Conservation (phyloP, 1,140 invertebrate genomes). For the Hyles euphorbiae region DNA sequence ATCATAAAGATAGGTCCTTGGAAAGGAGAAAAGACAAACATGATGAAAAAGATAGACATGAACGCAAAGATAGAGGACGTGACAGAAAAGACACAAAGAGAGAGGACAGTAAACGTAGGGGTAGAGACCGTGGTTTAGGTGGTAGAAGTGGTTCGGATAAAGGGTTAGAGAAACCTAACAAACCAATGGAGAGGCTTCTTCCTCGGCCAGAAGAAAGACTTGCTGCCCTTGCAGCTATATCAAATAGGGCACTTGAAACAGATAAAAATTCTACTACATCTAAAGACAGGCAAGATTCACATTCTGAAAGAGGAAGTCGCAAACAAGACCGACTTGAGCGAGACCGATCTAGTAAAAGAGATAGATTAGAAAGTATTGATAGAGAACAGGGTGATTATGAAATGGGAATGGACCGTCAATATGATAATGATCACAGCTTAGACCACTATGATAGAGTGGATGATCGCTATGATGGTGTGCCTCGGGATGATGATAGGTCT, state of each 20-base stretch:
- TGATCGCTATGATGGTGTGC: constrained; percentile 64
- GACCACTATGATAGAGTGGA: constrained; percentile 71
- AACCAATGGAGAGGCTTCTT: constrained; percentile 71
- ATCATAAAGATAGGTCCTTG: constrained; percentile 69
- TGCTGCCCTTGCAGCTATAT: constrained; percentile 69
- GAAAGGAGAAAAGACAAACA: constrained; percentile 73
- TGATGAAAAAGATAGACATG: constrained; percentile 72
- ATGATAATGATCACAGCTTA: constrained; percentile 65
- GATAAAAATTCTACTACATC: constrained; percentile 69
- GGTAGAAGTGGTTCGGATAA: constrained; percentile 60
- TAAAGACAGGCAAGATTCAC: constrained; percentile 68
- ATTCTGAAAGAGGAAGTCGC: constrained; percentile 66
- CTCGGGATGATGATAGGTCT: constrained; percentile 64
- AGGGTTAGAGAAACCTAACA: constrained; percentile 74
- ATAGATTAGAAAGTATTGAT: constrained; percentile 67
- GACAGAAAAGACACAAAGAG: constrained; percentile 75
- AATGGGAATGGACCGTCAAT: constrained; percentile 61
- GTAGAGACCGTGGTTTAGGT: constrained; percentile 60
- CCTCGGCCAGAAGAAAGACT: constrained; percentile 71
- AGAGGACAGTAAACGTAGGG: constrained; percentile 63
- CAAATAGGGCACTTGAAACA: constrained; percentile 66
- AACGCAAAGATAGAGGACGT: constrained; percentile 78
- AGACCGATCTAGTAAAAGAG: constrained; percentile 61
- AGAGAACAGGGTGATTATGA: constrained; percentile 71
- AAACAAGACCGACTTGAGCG: constrained; percentile 69